These are phyloP conservation scores for Dipodomys stephensi DNA, from an alignment of 2,113 vertebrate species.

Conservation along the genomic window DNA sequence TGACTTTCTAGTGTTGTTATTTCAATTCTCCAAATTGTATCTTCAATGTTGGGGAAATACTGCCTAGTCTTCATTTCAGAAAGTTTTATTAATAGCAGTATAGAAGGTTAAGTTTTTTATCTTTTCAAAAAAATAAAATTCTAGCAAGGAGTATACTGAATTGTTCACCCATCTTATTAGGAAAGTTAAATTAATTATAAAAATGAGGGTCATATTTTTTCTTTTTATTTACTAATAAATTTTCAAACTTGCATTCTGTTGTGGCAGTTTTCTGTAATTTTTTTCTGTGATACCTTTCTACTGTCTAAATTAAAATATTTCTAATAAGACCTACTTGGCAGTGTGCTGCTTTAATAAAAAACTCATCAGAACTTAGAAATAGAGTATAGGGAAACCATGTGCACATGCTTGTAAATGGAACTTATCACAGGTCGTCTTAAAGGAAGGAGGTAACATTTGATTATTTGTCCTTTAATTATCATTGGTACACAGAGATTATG, in stretches of 20 bases:
- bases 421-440: background rate
- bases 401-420: background rate
- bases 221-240: constrained; percentile 43
- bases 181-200: constrained; percentile 27
- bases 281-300: constrained; percentile 63
- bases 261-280: constrained; percentile 64
- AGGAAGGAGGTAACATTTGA: background rate
- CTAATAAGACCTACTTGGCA: constrained; percentile 58
- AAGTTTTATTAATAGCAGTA: constrained; percentile 40
- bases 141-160: constrained; percentile 37
- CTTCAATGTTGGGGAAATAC: constrained; percentile 36
- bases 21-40: background rate
- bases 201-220: constrained; percentile 2
- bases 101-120: constrained; percentile 26
- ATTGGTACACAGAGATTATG: background rate
- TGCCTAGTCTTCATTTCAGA: constrained; percentile 30
- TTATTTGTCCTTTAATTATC: background rate
- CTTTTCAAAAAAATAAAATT: constrained; percentile 23
- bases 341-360: constrained; percentile 52
- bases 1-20: background rate
- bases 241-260: constrained; percentile 59
- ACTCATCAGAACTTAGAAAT: constrained; percentile 9
- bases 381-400: background rate
- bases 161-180: constrained; percentile 14
- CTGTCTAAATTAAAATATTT: constrained; percentile 69